Evolutionary conservation across 1,140 invertebrate genomes (phyloP).

Genomic region (Pachyrhynchus sulphureomaculatus): DNA sequence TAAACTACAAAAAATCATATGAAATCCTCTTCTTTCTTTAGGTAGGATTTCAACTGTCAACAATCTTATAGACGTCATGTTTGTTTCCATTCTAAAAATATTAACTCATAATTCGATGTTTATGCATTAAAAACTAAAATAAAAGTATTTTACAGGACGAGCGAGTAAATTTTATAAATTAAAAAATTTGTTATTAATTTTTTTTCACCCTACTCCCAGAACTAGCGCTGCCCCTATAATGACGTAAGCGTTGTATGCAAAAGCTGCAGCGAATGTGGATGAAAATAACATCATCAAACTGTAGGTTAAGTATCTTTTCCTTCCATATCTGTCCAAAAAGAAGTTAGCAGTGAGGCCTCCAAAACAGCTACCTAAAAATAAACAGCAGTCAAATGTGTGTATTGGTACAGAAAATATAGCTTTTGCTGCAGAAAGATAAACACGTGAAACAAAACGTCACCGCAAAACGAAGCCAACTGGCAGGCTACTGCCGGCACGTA

Average conservation of each 20-base stretch:
- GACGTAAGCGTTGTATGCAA: conserved; percentile 35
- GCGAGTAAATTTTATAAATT: not conserved
- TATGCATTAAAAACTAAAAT: not conserved
- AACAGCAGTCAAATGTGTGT: no score
- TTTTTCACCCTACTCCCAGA: conserved; percentile 37
- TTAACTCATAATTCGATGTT: not conserved
- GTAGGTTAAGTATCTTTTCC: conserved; percentile 36
- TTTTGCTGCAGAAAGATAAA: no score
- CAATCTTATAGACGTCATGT: conserved; percentile 33
- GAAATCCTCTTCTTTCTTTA: conserved; percentile 30
- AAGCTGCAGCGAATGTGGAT: conserved; percentile 35
- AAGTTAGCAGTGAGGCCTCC: conserved; percentile 35
- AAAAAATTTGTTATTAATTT: not conserved
- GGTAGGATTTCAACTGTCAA: conserved; percentile 37
- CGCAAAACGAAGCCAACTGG: no score
- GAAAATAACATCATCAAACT: conserved; percentile 38
- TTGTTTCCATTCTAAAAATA: conserved; percentile 33
- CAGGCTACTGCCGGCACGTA: no score
- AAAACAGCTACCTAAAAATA: conserved; percentile 36
- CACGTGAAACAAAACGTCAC: no score
- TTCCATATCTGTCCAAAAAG: conserved; percentile 39
- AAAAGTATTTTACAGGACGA: not conserved
- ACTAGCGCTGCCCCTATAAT: conserved; percentile 29
- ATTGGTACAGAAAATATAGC: no score
- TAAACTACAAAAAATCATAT: conserved; percentile 33